Conservation (phyloP, 2,888 invertebrate species). For the Colostygia pectinataria region DNA sequence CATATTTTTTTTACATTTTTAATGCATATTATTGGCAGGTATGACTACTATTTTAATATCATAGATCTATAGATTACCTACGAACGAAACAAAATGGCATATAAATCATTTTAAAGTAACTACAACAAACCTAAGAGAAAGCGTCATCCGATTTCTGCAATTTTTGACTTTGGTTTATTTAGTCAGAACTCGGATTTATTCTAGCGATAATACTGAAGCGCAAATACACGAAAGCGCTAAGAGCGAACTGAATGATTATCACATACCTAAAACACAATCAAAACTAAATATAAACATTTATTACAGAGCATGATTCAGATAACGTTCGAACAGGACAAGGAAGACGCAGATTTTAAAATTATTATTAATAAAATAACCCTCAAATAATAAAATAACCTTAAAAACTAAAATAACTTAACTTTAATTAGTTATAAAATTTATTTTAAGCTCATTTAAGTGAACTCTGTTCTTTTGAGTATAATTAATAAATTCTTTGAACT, state of each 20-base stretch:
- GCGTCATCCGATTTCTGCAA: conserved; percentile 46
- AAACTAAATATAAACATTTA: conserved; percentile 4
- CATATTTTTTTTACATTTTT: conserved; percentile 12
- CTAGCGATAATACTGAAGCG: conserved; percentile 59
- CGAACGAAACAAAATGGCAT: conserved; percentile 67
- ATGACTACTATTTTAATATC: conserved; percentile 64
- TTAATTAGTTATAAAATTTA: too few species aligned
- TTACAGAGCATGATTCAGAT: conserved; percentile 10
- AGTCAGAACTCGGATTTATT: conserved; percentile 47
- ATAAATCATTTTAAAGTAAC: conserved; percentile 57
- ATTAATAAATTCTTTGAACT: too few species aligned
- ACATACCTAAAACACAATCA: conserved; percentile 14
- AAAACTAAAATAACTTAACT: too few species aligned
- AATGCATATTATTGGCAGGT: conserved; percentile 62
- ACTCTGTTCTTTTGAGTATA: too few species aligned
- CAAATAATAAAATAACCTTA: too few species aligned
- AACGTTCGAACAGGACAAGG: background rate
- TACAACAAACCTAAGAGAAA: conserved; percentile 44
- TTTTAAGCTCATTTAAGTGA: too few species aligned
- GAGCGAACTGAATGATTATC: conserved; percentile 21
- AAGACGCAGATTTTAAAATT: conserved; percentile 2
- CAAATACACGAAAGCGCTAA: conserved; percentile 25
- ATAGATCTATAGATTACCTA: conserved; percentile 57
- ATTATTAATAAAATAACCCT: too few species aligned
- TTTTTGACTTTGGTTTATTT: conserved; percentile 61